Conservation (phyloP, 37 sponge, comb jelly and placozoan species). For the Bolinopsis microptera region DNA sequence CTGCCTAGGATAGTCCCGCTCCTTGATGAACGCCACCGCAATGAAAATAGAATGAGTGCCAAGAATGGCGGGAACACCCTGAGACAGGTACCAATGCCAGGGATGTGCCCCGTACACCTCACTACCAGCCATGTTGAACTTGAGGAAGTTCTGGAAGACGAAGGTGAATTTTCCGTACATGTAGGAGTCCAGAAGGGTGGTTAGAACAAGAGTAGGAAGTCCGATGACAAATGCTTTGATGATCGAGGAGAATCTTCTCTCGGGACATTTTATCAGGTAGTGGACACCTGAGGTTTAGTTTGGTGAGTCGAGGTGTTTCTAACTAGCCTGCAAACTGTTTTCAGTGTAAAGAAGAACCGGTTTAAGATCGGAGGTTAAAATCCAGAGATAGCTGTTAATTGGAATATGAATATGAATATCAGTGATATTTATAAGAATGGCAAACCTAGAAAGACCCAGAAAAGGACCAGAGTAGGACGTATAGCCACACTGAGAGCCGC, state of each 20-base stretch:
- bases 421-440: not conserved
- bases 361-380: too few species aligned
- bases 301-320: too few species aligned
- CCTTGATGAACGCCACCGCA: not conserved
- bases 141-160: constrained; percentile 25
- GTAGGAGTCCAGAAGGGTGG: not conserved
- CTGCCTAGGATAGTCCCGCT: constrained; percentile 32
- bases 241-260: not conserved
- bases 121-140: constrained; percentile 12
- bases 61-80: constrained; percentile 1
- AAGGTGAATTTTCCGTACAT: not conserved
- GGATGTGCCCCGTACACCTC: constrained; percentile 26
- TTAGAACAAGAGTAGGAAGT: not conserved
- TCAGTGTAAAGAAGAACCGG: too few species aligned
- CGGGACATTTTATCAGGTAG: not conserved
- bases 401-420: too few species aligned
- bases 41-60: constrained; percentile 3
- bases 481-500: constrained; percentile 35
- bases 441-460: constrained; percentile 40
- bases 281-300: constrained; percentile 32
- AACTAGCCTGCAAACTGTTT: too few species aligned
- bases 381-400: too few species aligned
- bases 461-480: not conserved
- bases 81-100: constrained; percentile 41
- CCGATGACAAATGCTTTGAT: not conserved